Base-by-base conservation (phyloP, 2,113 vertebrate species). In the Limanda limanda region DNA sequence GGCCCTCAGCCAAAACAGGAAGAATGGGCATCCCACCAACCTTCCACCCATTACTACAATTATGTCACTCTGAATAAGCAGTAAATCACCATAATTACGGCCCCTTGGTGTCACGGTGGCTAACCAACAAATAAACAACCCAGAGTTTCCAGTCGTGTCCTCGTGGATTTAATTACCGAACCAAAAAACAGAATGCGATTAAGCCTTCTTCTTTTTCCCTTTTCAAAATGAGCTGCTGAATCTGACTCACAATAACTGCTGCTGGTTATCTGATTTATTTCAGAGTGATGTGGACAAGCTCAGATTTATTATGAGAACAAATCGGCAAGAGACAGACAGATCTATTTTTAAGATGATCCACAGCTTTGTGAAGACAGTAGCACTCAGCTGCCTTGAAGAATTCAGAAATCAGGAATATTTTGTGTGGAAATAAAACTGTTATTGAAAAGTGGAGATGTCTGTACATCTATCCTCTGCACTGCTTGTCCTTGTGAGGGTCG, bases 71-170 rank as follows among this genome's bases (percentile, higher is more conserved):
- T 65, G 71, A 89, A 82, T 67, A 80, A 72, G 74, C 60, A 45
- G 37, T 86, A 82, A 31, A 90, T 85, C 73, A 84, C 48, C 10
- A 51, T 84, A 86, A 90, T 91, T 87, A 88, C 11, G 12, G 71
- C 17, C 37, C 24, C 60, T 78, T 15, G 66, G 76, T 45, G 65
- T 74, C 55, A 31, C 42, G 61, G 76, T 18, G 9, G 40, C 48
- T 68, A 40, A 86, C 48, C 42, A 77, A 63, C 81, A 78, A 83
- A 84, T 80, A 89, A 84, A 85, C 77, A 86, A 48, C 42, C 55
- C 18, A 60, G 47, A 58, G 23, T 81, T 77, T 72, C 42, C 45
- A 71, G 18, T 75, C 3, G 23, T 48, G 62, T 68, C 23, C 69
- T 83, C 83, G 82, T 82, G 64, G 42, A 66, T 37, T 54, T 73